Percentiles rank a stretch among this genome's conserved stretches.
Evolutionary conservation across 2,113 vertebrate species (phyloP).

Genomic region (Bubalus kerabau): DNA sequence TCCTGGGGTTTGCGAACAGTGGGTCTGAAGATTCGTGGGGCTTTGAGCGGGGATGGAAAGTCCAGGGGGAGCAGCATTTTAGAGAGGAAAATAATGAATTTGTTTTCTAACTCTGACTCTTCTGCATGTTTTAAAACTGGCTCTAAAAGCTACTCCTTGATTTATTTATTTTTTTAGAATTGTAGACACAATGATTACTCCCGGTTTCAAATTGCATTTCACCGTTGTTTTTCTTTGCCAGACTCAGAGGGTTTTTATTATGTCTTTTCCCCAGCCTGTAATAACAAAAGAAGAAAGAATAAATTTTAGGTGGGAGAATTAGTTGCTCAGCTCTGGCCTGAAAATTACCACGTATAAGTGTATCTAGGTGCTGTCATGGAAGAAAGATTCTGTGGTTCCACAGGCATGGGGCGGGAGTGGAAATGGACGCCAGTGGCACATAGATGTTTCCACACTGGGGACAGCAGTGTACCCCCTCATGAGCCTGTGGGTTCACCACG

Average conservation of each 20-base stretch:
- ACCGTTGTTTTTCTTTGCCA: background rate
- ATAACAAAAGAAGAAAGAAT: constrained; percentile 36
- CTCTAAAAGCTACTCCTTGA: background rate
- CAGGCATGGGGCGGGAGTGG: fast-evolving
- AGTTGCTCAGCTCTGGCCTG: background rate
- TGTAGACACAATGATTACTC: constrained; percentile 24
- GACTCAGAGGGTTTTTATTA: background rate
- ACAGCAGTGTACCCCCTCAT: background rate
- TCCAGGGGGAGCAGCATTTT: background rate
- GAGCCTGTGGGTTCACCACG: background rate
- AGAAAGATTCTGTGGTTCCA: background rate
- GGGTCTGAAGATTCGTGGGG: no score
- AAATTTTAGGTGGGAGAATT: constrained; percentile 19
- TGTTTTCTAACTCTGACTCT: background rate
- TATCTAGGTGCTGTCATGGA: background rate
- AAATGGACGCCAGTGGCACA: fast-evolving
- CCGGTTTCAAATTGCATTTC: background rate
- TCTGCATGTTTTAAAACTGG: background rate
- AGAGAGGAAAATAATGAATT: background rate
- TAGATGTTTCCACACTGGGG: background rate
- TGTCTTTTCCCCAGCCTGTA: background rate
- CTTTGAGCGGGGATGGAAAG: background rate
- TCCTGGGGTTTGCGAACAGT: background rate
- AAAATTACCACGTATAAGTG: background rate
- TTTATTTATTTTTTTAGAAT: background rate